phyloP scores from a whole-genome alignment of 1,140 invertebrate species.

The Sitobion miscanthi region DNA sequence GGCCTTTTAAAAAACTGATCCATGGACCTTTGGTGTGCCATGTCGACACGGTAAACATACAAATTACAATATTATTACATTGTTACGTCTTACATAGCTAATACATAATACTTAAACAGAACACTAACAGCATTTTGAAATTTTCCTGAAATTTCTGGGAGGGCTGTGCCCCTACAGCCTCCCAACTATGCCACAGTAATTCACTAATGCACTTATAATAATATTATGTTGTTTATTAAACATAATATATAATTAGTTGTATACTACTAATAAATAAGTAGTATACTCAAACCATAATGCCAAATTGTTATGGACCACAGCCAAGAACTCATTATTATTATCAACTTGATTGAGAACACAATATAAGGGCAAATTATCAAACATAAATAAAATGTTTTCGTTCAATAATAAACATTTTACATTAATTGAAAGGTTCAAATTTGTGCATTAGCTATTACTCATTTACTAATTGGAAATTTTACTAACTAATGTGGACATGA shows the following conservation, averaged over 20 bases:
- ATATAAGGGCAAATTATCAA: not conserved
- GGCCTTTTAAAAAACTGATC: no score
- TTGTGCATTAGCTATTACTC: no score
- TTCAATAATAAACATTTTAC: not conserved
- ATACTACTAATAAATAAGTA: no score
- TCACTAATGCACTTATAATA: not conserved
- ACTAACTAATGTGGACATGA: not conserved
- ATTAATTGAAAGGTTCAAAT: not conserved
- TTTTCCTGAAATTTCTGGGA: not conserved
- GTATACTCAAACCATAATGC: not conserved
- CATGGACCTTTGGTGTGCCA: no score
- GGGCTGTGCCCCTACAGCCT: rapidly evolving
- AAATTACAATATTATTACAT: no score
- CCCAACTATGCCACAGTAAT: not conserved
- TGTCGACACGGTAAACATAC: no score
- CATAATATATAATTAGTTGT: not conserved
- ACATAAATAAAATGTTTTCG: not conserved
- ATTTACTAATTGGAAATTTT: no score
- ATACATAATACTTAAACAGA: not conserved
- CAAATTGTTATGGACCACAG: not conserved
- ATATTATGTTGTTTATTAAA: not conserved
- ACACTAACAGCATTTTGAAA: not conserved
- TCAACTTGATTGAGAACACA: not conserved
- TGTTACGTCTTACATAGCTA: not conserved
- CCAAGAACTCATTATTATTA: not conserved